Percentiles rank a stretch among this genome's conserved stretches.
Conservation (phyloP, 2,797 vertebrate species). For the Mormyrus hasselquistii region DNA sequence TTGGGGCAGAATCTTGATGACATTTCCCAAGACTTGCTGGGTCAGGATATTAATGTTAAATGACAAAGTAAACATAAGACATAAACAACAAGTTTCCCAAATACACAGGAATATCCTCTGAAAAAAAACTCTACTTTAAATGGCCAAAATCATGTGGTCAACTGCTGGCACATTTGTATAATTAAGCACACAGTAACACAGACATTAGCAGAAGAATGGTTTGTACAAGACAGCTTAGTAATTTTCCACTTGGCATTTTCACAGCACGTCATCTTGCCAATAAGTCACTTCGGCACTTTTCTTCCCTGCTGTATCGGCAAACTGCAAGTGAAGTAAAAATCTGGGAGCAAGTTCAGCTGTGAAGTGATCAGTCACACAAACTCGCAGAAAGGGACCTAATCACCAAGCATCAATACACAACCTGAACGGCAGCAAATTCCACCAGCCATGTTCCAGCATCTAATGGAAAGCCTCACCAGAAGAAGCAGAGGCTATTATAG, state of each 20-base stretch:
- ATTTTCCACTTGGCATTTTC: neutral
- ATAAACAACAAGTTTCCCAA: neutral
- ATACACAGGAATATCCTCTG: neutral
- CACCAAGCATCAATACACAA: neutral
- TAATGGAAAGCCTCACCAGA: neutral
- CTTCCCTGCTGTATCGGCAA: neutral
- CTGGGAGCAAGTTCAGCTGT: neutral
- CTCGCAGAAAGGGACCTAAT: neutral
- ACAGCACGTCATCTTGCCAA: neutral
- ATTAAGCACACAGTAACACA: neutral
- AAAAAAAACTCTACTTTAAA: neutral
- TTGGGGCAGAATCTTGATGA: neutral
- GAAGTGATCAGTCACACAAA: neutral
- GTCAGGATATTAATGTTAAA: neutral
- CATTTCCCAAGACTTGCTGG: neutral
- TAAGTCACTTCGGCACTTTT: neutral
- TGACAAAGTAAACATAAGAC: neutral
- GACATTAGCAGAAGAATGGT: neutral
- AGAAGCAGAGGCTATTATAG: neutral
- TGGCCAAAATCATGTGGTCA: neutral
- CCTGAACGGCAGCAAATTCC: neutral
- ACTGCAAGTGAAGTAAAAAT: neutral
- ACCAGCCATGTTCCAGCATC: neutral
- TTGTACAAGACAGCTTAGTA: neutral
- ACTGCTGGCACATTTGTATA: neutral